Evolutionary conservation across 2,797 vertebrate genomes (phyloP).

Genomic region (Bovichtus diacanthus): DNA sequence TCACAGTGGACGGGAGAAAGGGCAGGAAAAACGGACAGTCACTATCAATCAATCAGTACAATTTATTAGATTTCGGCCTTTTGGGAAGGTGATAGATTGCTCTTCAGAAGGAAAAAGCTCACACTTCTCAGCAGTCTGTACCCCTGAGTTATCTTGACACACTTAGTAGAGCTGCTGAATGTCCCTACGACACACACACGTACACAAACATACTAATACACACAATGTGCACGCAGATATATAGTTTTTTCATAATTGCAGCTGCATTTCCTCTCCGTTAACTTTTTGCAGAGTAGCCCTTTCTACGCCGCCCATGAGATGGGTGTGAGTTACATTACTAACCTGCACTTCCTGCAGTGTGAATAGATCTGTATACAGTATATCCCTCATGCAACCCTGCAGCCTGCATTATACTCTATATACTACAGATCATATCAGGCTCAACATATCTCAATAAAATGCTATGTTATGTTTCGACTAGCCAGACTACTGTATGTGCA

Average conservation of each 20-base stretch:
- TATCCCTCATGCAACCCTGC: neutral
- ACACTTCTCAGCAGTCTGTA: constrained; percentile 29
- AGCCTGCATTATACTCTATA: neutral
- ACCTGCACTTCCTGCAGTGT: constrained; percentile 6
- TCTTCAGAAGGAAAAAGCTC: neutral
- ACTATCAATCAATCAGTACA: constrained; percentile 59
- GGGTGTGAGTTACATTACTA: neutral
- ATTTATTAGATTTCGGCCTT: constrained; percentile 66
- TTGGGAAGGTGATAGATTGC: constrained; percentile 58
- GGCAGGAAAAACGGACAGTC: constrained; percentile 57
- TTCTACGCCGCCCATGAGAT: neutral
- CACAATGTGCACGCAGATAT: neutral
- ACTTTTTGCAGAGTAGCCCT: neutral
- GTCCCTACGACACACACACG: neutral
- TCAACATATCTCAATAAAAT: neutral
- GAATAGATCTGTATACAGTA: constrained; percentile 6
- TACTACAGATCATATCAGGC: neutral
- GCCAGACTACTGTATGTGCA: neutral
- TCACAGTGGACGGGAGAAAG: constrained; percentile 43
- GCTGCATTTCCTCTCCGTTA: neutral
- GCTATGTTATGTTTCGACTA: neutral
- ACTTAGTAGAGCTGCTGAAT: constrained; percentile 30
- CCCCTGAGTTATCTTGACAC: constrained; percentile 35
- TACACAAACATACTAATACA: constrained; percentile 15
- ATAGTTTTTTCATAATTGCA: neutral